Conservation (phyloP, 2,888 invertebrate genomes). For the Eudasyphora cyanicolor region DNA sequence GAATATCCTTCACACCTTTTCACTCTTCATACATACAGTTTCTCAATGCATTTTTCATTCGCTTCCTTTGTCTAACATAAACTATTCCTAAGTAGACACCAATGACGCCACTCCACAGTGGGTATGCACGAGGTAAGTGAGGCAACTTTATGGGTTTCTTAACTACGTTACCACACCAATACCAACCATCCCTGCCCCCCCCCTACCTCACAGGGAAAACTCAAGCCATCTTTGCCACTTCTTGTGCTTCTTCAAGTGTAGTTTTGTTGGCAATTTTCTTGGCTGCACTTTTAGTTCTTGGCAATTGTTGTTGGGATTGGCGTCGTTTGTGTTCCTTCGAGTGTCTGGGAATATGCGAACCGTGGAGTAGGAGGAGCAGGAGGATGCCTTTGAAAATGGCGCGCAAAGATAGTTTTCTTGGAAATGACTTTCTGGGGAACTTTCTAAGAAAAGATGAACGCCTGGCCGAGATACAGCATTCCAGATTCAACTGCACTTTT, state of each 20-base stretch:
- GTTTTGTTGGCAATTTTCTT: conserved; percentile 12
- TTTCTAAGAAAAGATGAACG: conserved; percentile 52
- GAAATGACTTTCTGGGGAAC: conserved; percentile 36
- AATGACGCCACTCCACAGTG: background rate
- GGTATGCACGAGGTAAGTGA: too few relatives aligned
- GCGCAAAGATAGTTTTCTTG: conserved; percentile 54
- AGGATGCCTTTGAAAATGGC: conserved; percentile 27
- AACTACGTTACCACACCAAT: background rate
- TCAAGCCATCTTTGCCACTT: background rate
- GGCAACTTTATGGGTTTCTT: background rate
- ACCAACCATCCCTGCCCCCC: background rate
- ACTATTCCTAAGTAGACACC: background rate
- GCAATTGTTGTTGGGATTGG: conserved; percentile 25
- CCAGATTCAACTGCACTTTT: conserved; percentile 60
- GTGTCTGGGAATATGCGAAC: too few relatives aligned
- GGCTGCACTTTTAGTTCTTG: conserved; percentile 45
- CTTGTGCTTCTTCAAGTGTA: background rate
- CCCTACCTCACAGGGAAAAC: background rate
- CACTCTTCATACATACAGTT: background rate
- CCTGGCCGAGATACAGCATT: conserved; percentile 52
- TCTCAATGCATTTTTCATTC: too few relatives aligned
- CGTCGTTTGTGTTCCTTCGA: background rate
- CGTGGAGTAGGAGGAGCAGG: too few relatives aligned
- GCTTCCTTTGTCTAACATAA: background rate
- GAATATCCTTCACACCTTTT: background rate